Base-by-base conservation (phyloP, 1,140 invertebrate species). In the Trichomalopsis sarcophagae region DNA sequence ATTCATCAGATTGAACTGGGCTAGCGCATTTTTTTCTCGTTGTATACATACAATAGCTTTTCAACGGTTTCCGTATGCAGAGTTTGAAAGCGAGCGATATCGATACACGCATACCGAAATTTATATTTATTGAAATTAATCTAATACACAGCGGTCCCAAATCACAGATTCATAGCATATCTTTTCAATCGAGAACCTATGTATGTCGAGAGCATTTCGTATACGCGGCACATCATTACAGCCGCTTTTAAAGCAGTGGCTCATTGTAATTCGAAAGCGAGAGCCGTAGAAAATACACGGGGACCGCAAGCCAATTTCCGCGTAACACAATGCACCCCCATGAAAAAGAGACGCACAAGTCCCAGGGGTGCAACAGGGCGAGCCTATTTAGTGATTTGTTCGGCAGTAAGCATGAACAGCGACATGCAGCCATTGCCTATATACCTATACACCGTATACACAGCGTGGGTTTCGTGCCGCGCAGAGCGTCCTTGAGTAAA, bases 251-350 rank as follows among this genome's bases (percentile, higher is more conserved):
- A 87, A 89, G 87, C 86, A 87, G 81, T 75, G 5, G 87, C 87
- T 87, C 86, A 87, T 87, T 89, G 88, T 89, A 89, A 89, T 89
- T 83, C 66, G 87, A 88, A 89, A 88, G 27, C 27, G 87, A 87
- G 86, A 85, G 86, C 79, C 84, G 82, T 50, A 88, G 83, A 87
- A 88, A 84, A 86, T 84, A 86, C 81, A 84, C 55, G 82, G 66
- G 79, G 81, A 87, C 88, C 86, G 71, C 87, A 87, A 87, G 86
- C 88, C 88, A 88, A 90, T 87, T 87, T 87, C 82, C 78, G 78
- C 77, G 84, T 84, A 78, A 86, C 84, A 91, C 89, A 91, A 89
- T 89, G 89, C 88, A 85, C 89, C 89, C 90, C 88, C 88, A 89
- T 89, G 88, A 89, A 89, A 88, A 71, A 69, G 62, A 81, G 21